Conservation (phyloP, 1,140 invertebrate species). For the Diachasma alloeum region DNA sequence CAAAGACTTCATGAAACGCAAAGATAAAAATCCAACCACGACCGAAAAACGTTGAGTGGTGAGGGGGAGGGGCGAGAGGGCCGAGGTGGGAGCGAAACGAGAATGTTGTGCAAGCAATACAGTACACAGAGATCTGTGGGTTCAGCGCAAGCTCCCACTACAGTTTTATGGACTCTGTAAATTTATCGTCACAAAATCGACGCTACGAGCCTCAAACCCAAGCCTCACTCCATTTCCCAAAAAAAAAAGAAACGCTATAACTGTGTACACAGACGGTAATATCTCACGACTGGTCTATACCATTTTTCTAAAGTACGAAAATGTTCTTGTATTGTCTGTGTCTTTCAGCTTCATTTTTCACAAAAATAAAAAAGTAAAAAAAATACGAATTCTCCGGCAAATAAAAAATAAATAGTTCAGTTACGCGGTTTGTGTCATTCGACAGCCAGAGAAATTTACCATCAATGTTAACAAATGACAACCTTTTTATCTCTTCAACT, state of each 20-base stretch:
- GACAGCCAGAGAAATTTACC: too few species aligned
- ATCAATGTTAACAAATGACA: too few species aligned
- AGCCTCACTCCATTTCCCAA: background rate
- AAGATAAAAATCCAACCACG: background rate
- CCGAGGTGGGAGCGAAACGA: constrained; percentile 17
- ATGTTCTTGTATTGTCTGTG: background rate
- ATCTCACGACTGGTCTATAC: background rate
- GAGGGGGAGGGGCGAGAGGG: constrained; percentile 29
- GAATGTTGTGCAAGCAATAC: constrained; percentile 15
- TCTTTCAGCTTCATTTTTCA: background rate
- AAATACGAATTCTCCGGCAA: too few species aligned
- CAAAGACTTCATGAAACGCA: background rate
- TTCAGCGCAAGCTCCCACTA: constrained; percentile 22
- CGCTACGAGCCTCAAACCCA: constrained; percentile 16
- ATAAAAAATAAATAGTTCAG: too few species aligned
- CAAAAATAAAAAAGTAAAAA: background rate
- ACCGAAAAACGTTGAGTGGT: background rate
- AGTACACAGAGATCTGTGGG: constrained; percentile 7
- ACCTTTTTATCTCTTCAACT: too few species aligned
- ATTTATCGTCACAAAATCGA: constrained; percentile 38
- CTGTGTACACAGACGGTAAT: background rate
- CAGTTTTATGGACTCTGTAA: constrained; percentile 42
- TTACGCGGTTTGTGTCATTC: too few species aligned
- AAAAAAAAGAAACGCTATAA: background rate
- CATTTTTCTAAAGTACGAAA: background rate